A percentile compares a stretch with the other conserved stretches of the same genome.
phyloP scores from a whole-genome alignment of 1,140 invertebrate species.

The Lordiphosa stackelbergi region DNA sequence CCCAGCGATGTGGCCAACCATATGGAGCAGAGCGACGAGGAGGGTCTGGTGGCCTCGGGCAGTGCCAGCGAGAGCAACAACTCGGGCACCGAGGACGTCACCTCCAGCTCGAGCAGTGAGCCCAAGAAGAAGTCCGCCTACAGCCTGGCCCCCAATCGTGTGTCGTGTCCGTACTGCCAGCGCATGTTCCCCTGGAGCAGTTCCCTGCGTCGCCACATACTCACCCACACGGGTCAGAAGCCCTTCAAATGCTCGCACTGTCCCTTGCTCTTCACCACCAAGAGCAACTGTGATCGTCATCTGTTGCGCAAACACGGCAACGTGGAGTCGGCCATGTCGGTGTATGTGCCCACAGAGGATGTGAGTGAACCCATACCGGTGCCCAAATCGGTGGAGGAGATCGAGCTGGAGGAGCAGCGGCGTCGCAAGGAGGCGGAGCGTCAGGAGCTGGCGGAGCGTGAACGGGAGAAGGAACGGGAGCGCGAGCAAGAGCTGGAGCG shows the following conservation, averaged over 20 bases:
- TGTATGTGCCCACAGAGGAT: constrained; percentile 76
- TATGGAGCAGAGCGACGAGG: constrained; percentile 83
- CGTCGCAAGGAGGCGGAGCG: constrained; percentile 51
- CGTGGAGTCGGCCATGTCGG: constrained; percentile 72
- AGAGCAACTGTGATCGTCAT: constrained; percentile 97
- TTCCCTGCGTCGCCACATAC: constrained; percentile 92
- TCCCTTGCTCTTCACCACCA: constrained; percentile 95
- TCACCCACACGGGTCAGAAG: constrained; percentile 97
- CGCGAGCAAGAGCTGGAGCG: constrained; percentile 22
- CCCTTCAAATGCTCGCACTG: constrained; percentile 96
- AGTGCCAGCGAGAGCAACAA: constrained; percentile 87
- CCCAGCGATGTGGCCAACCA: constrained; percentile 77
- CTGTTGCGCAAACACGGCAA: constrained; percentile 91
- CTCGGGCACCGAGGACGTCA: constrained; percentile 86
- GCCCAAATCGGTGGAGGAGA: constrained; percentile 74
- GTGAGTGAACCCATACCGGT: constrained; percentile 72
- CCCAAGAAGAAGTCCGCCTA: constrained; percentile 93
- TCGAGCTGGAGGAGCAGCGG: constrained; percentile 65
- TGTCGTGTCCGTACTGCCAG: constrained; percentile 93
- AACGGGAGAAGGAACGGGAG: constrained; percentile 26
- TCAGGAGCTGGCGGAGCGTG: constrained; percentile 34
- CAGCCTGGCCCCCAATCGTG: constrained; percentile 94
- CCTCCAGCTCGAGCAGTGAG: constrained; percentile 66
- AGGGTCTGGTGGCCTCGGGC: constrained; percentile 83
- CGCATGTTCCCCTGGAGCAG: constrained; percentile 97